A percentile compares a stretch with the other conserved stretches of the same genome.
Evolutionary conservation across 2,797 vertebrate genomes (phyloP).

Genomic region (Eulemur mongoz): DNA sequence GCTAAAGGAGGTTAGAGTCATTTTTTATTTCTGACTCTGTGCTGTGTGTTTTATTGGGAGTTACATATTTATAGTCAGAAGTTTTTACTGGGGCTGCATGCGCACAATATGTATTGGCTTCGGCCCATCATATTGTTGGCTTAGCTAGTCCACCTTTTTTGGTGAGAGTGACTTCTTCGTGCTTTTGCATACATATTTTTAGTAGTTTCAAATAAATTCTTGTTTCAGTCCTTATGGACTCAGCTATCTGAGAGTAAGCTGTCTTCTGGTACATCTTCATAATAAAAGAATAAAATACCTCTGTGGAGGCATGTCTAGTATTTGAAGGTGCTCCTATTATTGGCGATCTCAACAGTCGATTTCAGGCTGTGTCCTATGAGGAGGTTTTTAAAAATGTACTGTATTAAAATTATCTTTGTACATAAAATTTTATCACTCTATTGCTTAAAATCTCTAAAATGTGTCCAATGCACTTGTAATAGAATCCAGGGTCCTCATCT

Average conservation of each 20-base stretch:
- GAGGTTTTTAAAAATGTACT: background rate
- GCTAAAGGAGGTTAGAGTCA: background rate
- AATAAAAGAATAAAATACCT: background rate
- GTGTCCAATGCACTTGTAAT: background rate
- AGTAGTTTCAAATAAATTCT: background rate
- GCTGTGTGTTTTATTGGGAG: slow-evolving; percentile 17
- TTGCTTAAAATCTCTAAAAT: slow-evolving; percentile 24
- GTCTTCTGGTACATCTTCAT: background rate
- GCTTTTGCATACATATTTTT: background rate
- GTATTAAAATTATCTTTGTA: background rate
- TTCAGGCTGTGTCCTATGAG: background rate
- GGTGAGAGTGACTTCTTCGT: background rate
- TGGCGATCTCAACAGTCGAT: background rate
- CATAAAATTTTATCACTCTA: background rate
- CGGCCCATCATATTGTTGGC: background rate
- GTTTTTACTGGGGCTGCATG: background rate
- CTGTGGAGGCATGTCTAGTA: background rate
- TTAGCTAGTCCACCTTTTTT: background rate
- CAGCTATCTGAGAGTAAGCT: background rate
- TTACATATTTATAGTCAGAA: background rate
- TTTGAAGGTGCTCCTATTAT: slow-evolving; percentile 23
- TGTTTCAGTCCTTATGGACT: background rate
- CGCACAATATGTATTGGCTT: background rate
- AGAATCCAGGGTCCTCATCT: background rate
- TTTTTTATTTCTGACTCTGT: slow-evolving; percentile 49